These are phyloP conservation scores for Lophotis ruficrista DNA, from an alignment of 2,113 vertebrate genomes.

Conservation along the genomic window DNA sequence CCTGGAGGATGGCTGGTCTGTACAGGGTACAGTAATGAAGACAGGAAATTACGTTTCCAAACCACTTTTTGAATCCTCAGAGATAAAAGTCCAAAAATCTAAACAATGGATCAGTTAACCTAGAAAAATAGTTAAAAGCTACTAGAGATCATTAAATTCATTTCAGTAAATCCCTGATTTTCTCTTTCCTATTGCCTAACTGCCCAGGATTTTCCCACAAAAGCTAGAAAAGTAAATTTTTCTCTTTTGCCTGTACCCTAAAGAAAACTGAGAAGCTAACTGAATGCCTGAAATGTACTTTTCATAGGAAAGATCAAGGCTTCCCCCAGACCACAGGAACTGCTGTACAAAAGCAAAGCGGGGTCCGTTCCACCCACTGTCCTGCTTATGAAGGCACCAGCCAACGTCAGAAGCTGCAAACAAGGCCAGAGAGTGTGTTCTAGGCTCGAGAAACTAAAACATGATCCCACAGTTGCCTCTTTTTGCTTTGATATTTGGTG, in stretches of 20 bases:
- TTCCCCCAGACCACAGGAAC: neutral
- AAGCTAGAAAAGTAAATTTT: neutral
- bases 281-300: neutral
- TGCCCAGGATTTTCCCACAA: neutral
- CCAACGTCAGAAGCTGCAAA: neutral
- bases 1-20: neutral
- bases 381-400: neutral
- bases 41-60: neutral
- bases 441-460: neutral
- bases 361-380: neutral
- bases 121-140: neutral
- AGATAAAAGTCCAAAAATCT: neutral
- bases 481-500: neutral
- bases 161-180: neutral
- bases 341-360: neutral
- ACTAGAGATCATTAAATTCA: neutral
- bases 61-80: neutral
- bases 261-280: neutral
- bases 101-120: neutral
- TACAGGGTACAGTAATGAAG: neutral
- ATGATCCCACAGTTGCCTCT: neutral
- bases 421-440: neutral
- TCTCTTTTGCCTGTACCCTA: neutral
- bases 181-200: neutral
- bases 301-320: neutral